Evolutionary conservation across 2,113 vertebrate genomes (phyloP).

Genomic region (Ursus arctos): DNA sequence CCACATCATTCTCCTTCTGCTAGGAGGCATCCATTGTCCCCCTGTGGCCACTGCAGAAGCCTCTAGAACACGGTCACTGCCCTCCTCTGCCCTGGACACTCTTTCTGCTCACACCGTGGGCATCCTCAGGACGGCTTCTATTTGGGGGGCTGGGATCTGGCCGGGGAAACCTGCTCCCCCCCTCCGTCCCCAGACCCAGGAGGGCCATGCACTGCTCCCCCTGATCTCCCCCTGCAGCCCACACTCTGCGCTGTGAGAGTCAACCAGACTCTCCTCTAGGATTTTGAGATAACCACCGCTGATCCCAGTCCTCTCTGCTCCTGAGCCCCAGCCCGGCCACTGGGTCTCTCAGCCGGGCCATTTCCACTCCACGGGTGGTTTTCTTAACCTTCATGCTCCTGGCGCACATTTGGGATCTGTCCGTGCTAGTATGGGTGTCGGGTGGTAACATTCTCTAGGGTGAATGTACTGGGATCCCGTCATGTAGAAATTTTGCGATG

Average conservation of each 20-base stretch:
- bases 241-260: background rate
- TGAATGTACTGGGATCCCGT: too few species aligned
- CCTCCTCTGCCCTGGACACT: background rate
- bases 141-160: background rate
- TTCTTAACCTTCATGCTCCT: background rate
- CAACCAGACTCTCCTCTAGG: too few species aligned
- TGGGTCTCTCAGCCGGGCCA: background rate
- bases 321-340: background rate
- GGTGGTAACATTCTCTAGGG: rapidly evolving
- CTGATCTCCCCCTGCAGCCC: too few species aligned
- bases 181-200: background rate
- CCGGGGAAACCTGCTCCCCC: background rate
- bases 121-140: background rate
- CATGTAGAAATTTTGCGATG: rapidly evolving
- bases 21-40: too few species aligned
- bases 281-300: too few species aligned
- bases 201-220: background rate
- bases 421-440: background rate
- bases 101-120: background rate
- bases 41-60: background rate
- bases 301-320: background rate
- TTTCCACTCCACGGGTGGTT: background rate
- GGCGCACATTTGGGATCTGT: background rate
- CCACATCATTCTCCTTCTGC: too few species aligned
- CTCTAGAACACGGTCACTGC: background rate